Conservation (phyloP, 1,140 invertebrate species). For the Araneus ventricosus region DNA sequence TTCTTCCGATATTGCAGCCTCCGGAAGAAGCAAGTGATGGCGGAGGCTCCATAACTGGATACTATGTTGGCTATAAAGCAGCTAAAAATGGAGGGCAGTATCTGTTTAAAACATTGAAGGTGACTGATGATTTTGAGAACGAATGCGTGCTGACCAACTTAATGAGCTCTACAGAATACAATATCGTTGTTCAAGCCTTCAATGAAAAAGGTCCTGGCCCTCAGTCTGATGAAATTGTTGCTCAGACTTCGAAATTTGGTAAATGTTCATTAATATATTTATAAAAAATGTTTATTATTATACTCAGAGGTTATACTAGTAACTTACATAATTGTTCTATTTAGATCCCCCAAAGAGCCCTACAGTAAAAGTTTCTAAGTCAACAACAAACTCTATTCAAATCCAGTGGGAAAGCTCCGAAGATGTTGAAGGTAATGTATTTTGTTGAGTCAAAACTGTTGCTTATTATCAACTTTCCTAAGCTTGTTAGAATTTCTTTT, state of each 20-base stretch:
- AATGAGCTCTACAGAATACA: slow-evolving; percentile 88
- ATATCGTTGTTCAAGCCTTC: slow-evolving; percentile 95
- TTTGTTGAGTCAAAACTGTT: neutral
- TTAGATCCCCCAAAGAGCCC: slow-evolving; percentile 68
- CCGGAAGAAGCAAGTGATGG: slow-evolving; percentile 88
- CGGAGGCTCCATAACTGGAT: slow-evolving; percentile 96
- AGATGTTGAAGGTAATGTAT: slow-evolving; percentile 54
- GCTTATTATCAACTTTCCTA: neutral
- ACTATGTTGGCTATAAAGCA: slow-evolving; percentile 92
- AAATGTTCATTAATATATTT: neutral
- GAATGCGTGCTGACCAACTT: slow-evolving; percentile 65
- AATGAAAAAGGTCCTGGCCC: slow-evolving; percentile 96
- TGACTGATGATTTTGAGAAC: slow-evolving; percentile 81
- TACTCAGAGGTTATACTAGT: neutral
- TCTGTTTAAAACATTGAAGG: slow-evolving; percentile 84
- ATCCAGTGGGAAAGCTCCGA: slow-evolving; percentile 59
- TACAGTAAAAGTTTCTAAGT: slow-evolving; percentile 24
- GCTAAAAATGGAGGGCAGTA: slow-evolving; percentile 79
- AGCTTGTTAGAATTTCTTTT: too few species aligned
- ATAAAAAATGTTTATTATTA: neutral
- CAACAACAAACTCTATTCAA: slow-evolving; percentile 64
- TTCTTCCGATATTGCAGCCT: slow-evolving; percentile 81
- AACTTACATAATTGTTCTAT: neutral
- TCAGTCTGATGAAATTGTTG: slow-evolving; percentile 90
- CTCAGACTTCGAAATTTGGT: slow-evolving; percentile 92